A percentile compares a stretch with the other conserved stretches of the same genome.
Conservation (phyloP, 37 sponge, comb jelly and placozoan genomes). For the Oopsacas minuta region DNA sequence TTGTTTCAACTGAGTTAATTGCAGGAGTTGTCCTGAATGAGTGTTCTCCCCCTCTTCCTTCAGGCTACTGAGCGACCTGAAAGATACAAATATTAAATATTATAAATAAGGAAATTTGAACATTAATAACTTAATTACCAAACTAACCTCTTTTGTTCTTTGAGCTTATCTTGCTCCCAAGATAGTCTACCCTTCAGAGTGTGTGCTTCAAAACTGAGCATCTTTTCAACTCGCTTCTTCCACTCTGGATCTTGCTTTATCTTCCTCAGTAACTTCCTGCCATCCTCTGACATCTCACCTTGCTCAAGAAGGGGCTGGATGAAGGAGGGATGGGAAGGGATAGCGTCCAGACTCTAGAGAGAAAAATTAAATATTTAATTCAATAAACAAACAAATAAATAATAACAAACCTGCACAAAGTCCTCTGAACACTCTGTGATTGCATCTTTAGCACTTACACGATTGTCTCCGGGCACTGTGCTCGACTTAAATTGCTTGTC, state of each 20-base stretch:
- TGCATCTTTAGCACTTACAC: neutral
- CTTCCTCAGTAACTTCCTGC: neutral
- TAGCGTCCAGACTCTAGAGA: neutral
- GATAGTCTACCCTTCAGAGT: neutral
- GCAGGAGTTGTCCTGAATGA: neutral
- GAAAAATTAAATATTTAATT: neutral
- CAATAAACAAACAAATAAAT: neutral
- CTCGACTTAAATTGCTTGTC: neutral
- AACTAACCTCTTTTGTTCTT: neutral
- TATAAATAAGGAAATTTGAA: too few species aligned
- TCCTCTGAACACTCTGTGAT: neutral
- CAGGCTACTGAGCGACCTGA: neutral
- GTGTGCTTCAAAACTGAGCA: neutral
- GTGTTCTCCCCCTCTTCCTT: neutral
- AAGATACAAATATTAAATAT: too few species aligned
- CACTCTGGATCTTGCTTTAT: conserved; percentile 14
- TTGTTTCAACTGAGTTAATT: neutral
- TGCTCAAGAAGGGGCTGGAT: conserved; percentile 2
- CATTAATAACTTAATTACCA: neutral
- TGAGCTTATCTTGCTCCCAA: neutral
- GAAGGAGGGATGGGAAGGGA: conserved; percentile 14
- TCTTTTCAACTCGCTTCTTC: conserved; percentile 14
- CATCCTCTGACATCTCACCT: neutral
- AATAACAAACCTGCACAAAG: neutral
- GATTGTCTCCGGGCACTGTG: neutral